phyloP scores from a whole-genome alignment of 2,888 invertebrate species.

The Mythimna vitellina region DNA sequence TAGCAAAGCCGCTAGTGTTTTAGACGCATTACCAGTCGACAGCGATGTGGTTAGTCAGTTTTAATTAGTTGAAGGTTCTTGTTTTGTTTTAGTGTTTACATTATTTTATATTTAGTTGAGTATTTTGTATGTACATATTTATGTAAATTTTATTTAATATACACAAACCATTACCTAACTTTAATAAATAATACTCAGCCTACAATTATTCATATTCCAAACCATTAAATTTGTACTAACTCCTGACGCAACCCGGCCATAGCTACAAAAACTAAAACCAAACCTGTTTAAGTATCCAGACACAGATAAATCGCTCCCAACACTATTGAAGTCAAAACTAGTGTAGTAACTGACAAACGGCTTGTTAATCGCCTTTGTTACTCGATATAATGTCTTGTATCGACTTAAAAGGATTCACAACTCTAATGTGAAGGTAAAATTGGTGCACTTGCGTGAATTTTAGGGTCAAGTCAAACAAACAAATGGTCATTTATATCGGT shows the following conservation, averaged over 20 bases:
- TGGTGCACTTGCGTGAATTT: constrained; percentile 70
- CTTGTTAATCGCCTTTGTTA: constrained; percentile 86
- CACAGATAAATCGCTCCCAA: constrained; percentile 71
- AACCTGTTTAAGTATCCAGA: constrained; percentile 72
- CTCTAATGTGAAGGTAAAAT: constrained; percentile 60
- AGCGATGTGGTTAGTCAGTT: no score
- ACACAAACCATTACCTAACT: constrained; percentile 20
- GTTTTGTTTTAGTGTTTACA: no score
- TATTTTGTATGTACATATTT: no score
- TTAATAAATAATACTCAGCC: constrained; percentile 43
- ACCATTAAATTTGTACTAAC: constrained; percentile 31
- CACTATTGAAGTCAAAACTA: constrained; percentile 72
- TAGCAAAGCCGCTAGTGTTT: no score
- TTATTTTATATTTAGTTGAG: no score
- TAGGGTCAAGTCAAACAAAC: constrained; percentile 64
- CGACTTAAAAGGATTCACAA: constrained; percentile 78
- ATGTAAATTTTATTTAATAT: no score
- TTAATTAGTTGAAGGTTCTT: no score
- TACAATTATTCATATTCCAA: constrained; percentile 54
- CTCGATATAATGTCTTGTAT: constrained; percentile 78
- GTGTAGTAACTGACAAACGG: constrained; percentile 80
- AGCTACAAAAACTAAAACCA: constrained; percentile 51
- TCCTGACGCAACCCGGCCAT: constrained; percentile 46
- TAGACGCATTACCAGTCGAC: no score
- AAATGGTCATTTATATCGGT: constrained; percentile 62